Percentiles rank a stretch among this genome's conserved stretches.
Evolutionary conservation across 92 coral and sea anemone species (phyloP).

Genomic region (Siderastrea siderea): DNA sequence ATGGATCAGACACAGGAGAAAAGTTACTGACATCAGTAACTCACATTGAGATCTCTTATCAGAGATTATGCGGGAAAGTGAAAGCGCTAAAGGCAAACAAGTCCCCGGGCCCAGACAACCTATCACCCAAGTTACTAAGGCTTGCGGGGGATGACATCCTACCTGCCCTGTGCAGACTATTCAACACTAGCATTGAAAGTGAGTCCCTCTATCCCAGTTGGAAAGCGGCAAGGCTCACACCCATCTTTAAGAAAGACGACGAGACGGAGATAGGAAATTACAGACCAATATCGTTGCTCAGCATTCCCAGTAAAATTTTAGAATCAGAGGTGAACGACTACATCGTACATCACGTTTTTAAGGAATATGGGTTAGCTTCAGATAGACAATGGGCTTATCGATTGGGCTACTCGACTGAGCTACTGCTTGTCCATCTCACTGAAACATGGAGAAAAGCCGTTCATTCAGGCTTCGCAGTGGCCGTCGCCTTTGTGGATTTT

Average conservation of each 20-base stretch:
- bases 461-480: background rate
- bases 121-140: background rate
- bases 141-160: slow-evolving; percentile 37
- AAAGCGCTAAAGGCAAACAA: background rate
- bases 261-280: slow-evolving; percentile 25
- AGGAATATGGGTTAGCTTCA: background rate
- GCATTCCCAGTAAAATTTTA: background rate
- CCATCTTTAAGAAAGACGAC: slow-evolving; percentile 42
- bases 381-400: slow-evolving; percentile 53
- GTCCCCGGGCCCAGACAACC: background rate
- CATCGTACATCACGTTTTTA: background rate
- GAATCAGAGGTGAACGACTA: slow-evolving; percentile 5
- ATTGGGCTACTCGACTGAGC: slow-evolving; percentile 49
- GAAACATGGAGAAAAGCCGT: no score
- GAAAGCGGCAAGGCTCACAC: slow-evolving; percentile 8
- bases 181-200: slow-evolving; percentile 19
- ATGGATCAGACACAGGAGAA: no score
- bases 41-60: no score
- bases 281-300: background rate
- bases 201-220: slow-evolving; percentile 19
- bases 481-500: slow-evolving; percentile 12
- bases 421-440: slow-evolving; percentile 9
- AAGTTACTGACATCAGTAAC: no score
- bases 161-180: background rate
- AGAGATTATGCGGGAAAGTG: no score